Conservation (phyloP, 2,888 invertebrate species). For the Drosophila phalerata region DNA sequence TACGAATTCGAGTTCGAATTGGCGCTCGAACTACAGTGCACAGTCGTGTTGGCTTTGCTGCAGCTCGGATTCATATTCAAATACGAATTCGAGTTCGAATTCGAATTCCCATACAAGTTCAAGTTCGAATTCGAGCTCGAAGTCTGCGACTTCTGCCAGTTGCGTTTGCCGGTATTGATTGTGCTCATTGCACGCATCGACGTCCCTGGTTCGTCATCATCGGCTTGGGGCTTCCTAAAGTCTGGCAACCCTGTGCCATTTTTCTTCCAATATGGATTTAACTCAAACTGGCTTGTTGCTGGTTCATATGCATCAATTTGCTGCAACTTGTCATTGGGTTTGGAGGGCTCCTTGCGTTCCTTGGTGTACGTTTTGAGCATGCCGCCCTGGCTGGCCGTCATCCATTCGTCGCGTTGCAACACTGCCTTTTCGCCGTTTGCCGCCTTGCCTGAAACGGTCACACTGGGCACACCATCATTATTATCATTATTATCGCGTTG, state of each 20-base stretch:
- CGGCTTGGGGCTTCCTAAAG: slow-evolving; percentile 84
- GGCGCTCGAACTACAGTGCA: too few relatives aligned
- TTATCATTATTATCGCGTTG: slow-evolving; percentile 43
- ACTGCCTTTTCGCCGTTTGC: background rate
- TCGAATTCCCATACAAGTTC: background rate
- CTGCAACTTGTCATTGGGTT: slow-evolving; percentile 86
- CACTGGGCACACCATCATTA: too few relatives aligned
- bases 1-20: too few relatives aligned
- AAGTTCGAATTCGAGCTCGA: background rate
- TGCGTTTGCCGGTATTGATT: slow-evolving; percentile 22
- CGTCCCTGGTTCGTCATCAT: slow-evolving; percentile 70
- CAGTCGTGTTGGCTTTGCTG: background rate
- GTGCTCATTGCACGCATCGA: background rate
- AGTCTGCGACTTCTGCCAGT: slow-evolving; percentile 49
- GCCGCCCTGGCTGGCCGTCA: slow-evolving; percentile 87
- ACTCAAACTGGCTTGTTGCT: slow-evolving; percentile 90
- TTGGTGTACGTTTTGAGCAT: slow-evolving; percentile 84
- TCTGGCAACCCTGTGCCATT: slow-evolving; percentile 94
- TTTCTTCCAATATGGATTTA: slow-evolving; percentile 97
- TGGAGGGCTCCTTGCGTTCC: slow-evolving; percentile 85
- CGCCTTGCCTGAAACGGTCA: background rate
- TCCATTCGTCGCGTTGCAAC: slow-evolving; percentile 91
- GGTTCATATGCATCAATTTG: slow-evolving; percentile 89
- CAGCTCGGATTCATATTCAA: too few relatives aligned
- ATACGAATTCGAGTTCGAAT: background rate